Base-by-base conservation (phyloP, 1,140 invertebrate species). In the Eciton burchellii region DNA sequence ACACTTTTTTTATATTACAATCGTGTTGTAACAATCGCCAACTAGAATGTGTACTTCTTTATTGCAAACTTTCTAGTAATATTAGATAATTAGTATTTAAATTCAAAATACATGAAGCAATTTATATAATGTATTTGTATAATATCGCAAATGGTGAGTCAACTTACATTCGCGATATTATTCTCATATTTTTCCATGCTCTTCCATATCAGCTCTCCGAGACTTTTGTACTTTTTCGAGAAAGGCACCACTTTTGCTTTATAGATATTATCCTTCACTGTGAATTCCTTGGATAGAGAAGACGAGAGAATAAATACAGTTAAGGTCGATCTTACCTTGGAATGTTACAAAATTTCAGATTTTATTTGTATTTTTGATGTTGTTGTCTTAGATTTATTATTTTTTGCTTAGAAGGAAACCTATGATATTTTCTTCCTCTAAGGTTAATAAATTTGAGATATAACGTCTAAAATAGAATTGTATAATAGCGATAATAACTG, bases 111-210 rank as follows among this genome's bases (percentile, higher is more conserved):
- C 16, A n/a, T 11, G 24, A 66, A 65, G 19, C 21, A 43, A 21
- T 24, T 11, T 62, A 8, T 5, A n/a, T 68, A n/a, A n/a, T n/a
- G 35, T 12, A 11, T 47, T 6, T n/a, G 2, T 45, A 16, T 47
- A 59, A 21, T n/a, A 43, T 45, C n/a, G 5, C 19, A 71, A 4
- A 29, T 52, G 11, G n/a, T 26, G 4, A 41, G 21, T 43, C 8
- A 24, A 86, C 82, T 9, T 70, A 89, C 88, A 57, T 88, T 76
- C 1, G 83, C 84, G 6, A 87, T 9, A 3, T 70, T 56, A 24
- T 77, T 5, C 0, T 47, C 11, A 1, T 70, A 41, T 0, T 8
- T 66, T 11, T 52, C 83, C 49, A 90, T 19, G 2, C 0, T 54
- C 9, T 74, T 59, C 9, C 86, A 62, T 5, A 90, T 0, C 9